These are phyloP conservation scores for Artibeus lituratus DNA, from an alignment of 2,797 vertebrate species.

Conservation along the genomic window DNA sequence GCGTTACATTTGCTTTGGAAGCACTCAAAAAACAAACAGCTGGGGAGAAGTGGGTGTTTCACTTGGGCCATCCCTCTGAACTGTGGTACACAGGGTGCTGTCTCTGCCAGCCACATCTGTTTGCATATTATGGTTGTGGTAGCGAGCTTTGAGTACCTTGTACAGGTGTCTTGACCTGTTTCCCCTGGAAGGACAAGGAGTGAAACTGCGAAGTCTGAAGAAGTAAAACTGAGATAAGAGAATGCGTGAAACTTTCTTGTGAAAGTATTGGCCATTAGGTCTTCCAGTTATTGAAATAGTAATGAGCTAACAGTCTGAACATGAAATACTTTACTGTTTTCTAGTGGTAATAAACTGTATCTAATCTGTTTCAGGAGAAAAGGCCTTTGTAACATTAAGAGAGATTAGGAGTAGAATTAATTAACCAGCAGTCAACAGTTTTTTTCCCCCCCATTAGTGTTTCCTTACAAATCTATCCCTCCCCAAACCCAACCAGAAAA, in stretches of 20 bases:
- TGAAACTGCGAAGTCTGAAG: constrained; percentile 13
- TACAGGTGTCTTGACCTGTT: neutral
- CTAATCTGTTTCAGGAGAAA: constrained; percentile 22
- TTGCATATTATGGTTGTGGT: constrained; percentile 22
- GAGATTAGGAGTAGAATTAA: neutral
- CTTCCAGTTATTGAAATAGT: neutral
- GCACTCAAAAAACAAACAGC: neutral
- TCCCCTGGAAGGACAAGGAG: neutral
- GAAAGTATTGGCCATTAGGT: neutral
- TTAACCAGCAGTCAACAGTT: neutral
- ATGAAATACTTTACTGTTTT: neutral
- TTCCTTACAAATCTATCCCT: neutral
- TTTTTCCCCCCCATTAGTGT: neutral
- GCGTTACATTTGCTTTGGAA: constrained; percentile 28
- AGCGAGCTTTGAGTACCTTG: neutral
- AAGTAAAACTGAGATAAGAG: constrained; percentile 36
- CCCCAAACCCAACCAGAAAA: neutral
- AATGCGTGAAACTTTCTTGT: neutral
- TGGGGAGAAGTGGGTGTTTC: neutral
- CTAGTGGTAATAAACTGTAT: constrained; percentile 4
- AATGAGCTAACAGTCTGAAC: neutral
- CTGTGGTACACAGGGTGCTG: neutral
- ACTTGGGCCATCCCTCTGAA: neutral
- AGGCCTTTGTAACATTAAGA: neutral
- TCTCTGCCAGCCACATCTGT: neutral